Evolutionary conservation across 2,797 vertebrate species (phyloP).

Genomic region (Tokudaia tokunoshimensis): DNA sequence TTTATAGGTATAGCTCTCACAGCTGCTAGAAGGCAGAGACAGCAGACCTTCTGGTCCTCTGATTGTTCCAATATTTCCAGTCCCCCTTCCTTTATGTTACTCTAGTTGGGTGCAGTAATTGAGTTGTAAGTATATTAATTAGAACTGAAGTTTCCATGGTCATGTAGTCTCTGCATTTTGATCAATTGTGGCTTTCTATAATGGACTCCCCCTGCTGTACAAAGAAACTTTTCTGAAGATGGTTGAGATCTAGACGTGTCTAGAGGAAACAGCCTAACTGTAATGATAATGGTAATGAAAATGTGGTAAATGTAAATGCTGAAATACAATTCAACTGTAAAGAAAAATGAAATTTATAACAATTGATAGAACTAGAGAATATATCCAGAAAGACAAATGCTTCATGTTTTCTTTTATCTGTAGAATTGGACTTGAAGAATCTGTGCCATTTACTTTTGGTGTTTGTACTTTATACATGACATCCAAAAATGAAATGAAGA

Average conservation of each 20-base stretch:
- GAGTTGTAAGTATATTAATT: neutral
- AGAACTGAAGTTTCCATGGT: neutral
- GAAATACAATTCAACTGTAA: neutral
- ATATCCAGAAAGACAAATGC: neutral
- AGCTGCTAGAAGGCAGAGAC: neutral
- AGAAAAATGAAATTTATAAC: neutral
- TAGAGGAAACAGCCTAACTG: neutral
- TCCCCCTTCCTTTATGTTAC: neutral
- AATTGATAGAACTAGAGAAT: neutral
- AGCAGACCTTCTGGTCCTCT: neutral
- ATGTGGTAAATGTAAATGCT: too few relatives aligned
- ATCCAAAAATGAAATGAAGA: neutral
- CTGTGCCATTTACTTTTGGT: neutral
- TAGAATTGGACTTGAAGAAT: neutral
- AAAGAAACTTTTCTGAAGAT: neutral
- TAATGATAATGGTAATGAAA: neutral
- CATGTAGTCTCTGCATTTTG: neutral
- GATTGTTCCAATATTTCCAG: neutral
- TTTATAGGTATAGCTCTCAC: neutral
- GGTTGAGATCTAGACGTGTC: neutral
- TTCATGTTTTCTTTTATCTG: neutral
- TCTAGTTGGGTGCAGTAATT: too few relatives aligned
- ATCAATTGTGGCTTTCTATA: neutral
- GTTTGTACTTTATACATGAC: conserved; percentile 2
- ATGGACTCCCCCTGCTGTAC: too few relatives aligned